Percentiles rank a stretch among this genome's conserved stretches.
phyloP scores from a whole-genome alignment of 2,888 invertebrate species.

The Pimpla rufipes region DNA sequence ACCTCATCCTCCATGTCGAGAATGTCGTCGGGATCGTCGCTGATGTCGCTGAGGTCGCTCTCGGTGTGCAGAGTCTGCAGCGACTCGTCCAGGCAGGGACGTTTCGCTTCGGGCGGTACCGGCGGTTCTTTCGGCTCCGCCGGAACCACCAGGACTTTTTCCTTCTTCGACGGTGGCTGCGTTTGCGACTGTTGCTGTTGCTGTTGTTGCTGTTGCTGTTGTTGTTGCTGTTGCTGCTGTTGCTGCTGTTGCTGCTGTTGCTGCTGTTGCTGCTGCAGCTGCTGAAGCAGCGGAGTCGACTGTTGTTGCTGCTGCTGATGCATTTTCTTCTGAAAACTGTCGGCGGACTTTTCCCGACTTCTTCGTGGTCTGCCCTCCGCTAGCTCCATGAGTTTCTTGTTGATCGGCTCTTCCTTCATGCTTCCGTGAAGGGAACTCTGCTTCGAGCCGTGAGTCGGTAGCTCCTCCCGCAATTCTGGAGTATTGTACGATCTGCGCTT shows the following conservation, averaged over 20 bases:
- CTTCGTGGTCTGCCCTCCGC: constrained; percentile 82
- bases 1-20: constrained; percentile 91
- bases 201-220: constrained; percentile 70
- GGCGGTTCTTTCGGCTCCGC: constrained; percentile 85
- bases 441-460: constrained; percentile 78
- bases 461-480: constrained; percentile 81
- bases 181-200: constrained; percentile 13
- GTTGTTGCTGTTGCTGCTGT: constrained; percentile 71
- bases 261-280: constrained; percentile 45
- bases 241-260: constrained; percentile 71
- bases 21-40: constrained; percentile 95
- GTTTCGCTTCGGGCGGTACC: constrained; percentile 76
- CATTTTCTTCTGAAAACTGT: constrained; percentile 80
- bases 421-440: constrained; percentile 82
- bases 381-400: constrained; percentile 83
- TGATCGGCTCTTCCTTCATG: constrained; percentile 84
- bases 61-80: constrained; percentile 87
- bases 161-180: constrained; percentile 74
- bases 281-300: constrained; percentile 44
- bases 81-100: constrained; percentile 84
- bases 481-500: constrained; percentile 80
- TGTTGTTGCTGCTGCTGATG: constrained; percentile 77
- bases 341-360: constrained; percentile 82
- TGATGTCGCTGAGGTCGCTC: constrained; percentile 94
- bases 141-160: constrained; percentile 75